Conservation (phyloP, 2,888 invertebrate species). For the Lutraria lutraria region DNA sequence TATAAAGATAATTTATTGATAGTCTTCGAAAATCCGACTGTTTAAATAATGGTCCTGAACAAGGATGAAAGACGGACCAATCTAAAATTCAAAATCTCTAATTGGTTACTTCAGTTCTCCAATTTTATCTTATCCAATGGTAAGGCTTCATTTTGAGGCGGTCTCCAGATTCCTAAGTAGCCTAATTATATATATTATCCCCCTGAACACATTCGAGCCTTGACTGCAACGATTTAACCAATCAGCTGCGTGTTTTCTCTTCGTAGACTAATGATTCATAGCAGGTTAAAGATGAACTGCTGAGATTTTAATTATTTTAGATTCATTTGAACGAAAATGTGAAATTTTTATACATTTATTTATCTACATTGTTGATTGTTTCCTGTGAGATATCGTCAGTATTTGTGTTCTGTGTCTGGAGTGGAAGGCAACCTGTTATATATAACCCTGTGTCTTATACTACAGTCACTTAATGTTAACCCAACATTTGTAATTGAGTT, state of each 20-base stretch:
- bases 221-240: not conserved
- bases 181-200: not conserved
- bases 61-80: too few relatives aligned
- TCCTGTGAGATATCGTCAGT: slow-evolving; percentile 17
- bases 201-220: not conserved
- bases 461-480: not conserved
- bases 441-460: not conserved
- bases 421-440: not conserved
- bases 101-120: too few relatives aligned
- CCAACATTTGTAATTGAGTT: not conserved
- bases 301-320: slow-evolving; percentile 14
- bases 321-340: not conserved
- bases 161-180: too few relatives aligned
- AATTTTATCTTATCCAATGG: too few relatives aligned
- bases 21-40: too few relatives aligned
- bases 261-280: not conserved
- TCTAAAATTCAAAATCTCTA: too few relatives aligned
- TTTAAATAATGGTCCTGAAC: too few relatives aligned
- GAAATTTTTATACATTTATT: slow-evolving; percentile 19
- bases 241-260: not conserved
- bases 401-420: not conserved
- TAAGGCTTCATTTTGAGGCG: too few relatives aligned
- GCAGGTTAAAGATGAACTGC: not conserved
- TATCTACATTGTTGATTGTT: slow-evolving; percentile 7
- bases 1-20: too few relatives aligned